Evolutionary conservation across 64 coral and sea anemone species (phyloP).

Genomic region (Montipora efflorescens): DNA sequence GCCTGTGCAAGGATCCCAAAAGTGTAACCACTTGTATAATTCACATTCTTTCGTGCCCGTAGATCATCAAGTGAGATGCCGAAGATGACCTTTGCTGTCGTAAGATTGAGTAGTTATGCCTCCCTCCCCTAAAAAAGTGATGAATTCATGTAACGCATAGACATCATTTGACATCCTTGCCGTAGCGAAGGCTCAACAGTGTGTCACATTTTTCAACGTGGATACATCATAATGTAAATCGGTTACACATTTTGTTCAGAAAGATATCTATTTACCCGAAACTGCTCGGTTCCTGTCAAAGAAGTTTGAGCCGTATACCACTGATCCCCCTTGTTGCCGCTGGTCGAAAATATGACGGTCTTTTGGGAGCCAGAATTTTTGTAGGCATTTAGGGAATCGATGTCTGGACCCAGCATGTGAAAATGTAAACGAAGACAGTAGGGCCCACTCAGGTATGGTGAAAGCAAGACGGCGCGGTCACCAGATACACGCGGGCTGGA

Average conservation of each 20-base stretch:
- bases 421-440: conserved; percentile 18
- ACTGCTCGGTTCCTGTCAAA: conserved; percentile 15
- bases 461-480: conserved; percentile 1
- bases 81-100: too few species aligned
- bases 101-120: too few species aligned
- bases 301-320: conserved; percentile 6
- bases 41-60: too few species aligned
- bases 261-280: not conserved
- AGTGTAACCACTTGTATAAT: too few species aligned
- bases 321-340: conserved; percentile 27
- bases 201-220: too few species aligned
- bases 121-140: too few species aligned
- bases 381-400: conserved; percentile 23
- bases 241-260: not conserved
- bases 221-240: not conserved
- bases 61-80: too few species aligned
- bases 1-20: too few species aligned
- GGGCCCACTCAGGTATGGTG: conserved; percentile 4
- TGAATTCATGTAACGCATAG: too few species aligned
- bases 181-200: too few species aligned
- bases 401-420: conserved; percentile 8
- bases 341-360: not conserved
- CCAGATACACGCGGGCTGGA: not conserved
- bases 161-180: too few species aligned
- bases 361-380: not conserved